Evolutionary conservation across 1,140 invertebrate species (phyloP).

Genomic region (Listronotus oregonensis): DNA sequence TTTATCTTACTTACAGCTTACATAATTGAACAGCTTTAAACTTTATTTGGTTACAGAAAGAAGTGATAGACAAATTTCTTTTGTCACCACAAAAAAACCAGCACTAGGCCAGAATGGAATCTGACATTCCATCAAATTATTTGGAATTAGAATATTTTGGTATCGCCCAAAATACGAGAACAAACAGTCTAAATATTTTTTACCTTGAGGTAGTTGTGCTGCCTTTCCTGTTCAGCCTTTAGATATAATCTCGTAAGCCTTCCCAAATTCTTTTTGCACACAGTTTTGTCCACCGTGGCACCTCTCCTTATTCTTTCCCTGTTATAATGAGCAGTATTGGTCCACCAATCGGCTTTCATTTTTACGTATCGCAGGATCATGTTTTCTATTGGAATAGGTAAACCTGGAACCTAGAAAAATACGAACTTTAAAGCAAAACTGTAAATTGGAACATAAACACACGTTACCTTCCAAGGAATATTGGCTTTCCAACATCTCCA

Average conservation of each 20-base stretch:
- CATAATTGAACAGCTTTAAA: too few species aligned
- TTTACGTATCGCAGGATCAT: slow-evolving; percentile 99
- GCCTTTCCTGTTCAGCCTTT: slow-evolving; percentile 98
- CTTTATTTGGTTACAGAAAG: too few species aligned
- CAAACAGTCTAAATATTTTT: too few species aligned
- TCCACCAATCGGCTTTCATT: slow-evolving; percentile 99
- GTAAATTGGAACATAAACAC: not conserved
- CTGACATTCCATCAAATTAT: too few species aligned
- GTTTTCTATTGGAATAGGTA: slow-evolving; percentile 99
- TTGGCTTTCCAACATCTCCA: slow-evolving; percentile 99
- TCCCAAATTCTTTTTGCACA: slow-evolving; percentile 99
- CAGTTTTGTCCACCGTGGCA: slow-evolving; percentile 98
- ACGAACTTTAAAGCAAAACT: not conserved
- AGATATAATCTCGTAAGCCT: slow-evolving; percentile 94
- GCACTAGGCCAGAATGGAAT: too few species aligned
- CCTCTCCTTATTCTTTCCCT: slow-evolving; percentile 92
- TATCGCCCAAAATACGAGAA: too few species aligned
- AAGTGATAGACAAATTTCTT: too few species aligned
- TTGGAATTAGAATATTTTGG: too few species aligned
- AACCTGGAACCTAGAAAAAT: slow-evolving; percentile 79
- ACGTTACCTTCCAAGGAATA: slow-evolving; percentile 95
- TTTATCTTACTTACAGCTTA: too few species aligned
- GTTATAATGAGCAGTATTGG: slow-evolving; percentile 99
- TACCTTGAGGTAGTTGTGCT: slow-evolving; percentile 97
- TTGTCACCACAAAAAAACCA: too few species aligned